phyloP scores from a whole-genome alignment of 2,888 invertebrate species.

The Anthophora plumipes region DNA sequence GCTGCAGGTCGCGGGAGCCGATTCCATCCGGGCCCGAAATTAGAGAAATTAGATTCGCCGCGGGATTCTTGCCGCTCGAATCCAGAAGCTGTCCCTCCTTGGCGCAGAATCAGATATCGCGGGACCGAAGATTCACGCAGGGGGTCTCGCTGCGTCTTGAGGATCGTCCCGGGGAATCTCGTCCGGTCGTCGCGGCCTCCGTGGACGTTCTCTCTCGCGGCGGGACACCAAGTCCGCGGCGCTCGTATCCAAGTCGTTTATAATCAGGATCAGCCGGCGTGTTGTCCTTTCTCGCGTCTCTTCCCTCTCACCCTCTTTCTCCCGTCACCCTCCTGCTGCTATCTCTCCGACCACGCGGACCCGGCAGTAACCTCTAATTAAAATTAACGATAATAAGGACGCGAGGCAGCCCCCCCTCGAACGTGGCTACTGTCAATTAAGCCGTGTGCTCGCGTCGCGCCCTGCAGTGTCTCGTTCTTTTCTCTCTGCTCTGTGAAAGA shows the following conservation, averaged over 20 bases:
- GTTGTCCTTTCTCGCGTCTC: slow-evolving; percentile 66
- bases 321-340: slow-evolving; percentile 69
- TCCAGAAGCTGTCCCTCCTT: slow-evolving; percentile 72
- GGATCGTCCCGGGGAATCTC: slow-evolving; percentile 62
- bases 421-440: slow-evolving; percentile 79
- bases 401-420: slow-evolving; percentile 69
- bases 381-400: slow-evolving; percentile 81
- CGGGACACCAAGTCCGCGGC: slow-evolving; percentile 67
- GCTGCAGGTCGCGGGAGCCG: slow-evolving; percentile 3
- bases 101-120: slow-evolving; percentile 72
- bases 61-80: slow-evolving; percentile 62
- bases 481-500: no score
- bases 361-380: slow-evolving; percentile 79
- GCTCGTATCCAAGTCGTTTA: slow-evolving; percentile 68
- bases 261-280: slow-evolving; percentile 67
- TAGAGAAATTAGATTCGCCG: slow-evolving; percentile 70
- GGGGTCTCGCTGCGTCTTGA: slow-evolving; percentile 30
- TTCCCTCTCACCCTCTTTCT: slow-evolving; percentile 57
- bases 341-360: slow-evolving; percentile 57
- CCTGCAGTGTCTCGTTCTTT: slow-evolving; percentile 43
- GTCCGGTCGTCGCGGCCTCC: slow-evolving; percentile 58
- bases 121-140: slow-evolving; percentile 65
- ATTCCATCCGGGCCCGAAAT: slow-evolving; percentile 50
- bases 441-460: slow-evolving; percentile 34
- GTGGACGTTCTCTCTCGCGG: slow-evolving; percentile 68